Conservation (phyloP, 2,888 invertebrate genomes). For the Drosophila subquinaria region DNA sequence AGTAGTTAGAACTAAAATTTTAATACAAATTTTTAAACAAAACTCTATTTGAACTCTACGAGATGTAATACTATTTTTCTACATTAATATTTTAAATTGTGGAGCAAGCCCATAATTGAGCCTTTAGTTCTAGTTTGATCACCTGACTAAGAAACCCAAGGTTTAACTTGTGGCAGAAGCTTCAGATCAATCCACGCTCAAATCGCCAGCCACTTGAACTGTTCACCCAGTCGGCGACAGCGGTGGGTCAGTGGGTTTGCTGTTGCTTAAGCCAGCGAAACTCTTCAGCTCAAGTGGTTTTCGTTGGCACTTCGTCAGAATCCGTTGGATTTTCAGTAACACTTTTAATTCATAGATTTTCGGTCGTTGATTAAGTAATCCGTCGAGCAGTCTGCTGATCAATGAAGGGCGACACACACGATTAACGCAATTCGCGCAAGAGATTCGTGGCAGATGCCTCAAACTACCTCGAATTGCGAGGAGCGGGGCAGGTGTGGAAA, state of each 20-base stretch:
- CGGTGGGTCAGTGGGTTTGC: slow-evolving; percentile 43
- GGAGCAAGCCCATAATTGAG: slow-evolving; percentile 21
- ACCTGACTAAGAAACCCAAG: slow-evolving; percentile 4
- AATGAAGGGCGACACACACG: slow-evolving; percentile 63
- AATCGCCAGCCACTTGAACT: slow-evolving; percentile 36
- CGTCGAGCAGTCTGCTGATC: slow-evolving; percentile 45
- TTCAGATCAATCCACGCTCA: slow-evolving; percentile 9
- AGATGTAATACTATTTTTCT: too few relatives aligned
- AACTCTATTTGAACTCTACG: too few relatives aligned
- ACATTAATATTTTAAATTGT: slow-evolving; percentile 14
- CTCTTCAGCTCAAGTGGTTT: slow-evolving; percentile 50
- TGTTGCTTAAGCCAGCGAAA: slow-evolving; percentile 49
- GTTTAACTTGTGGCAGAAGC: slow-evolving; percentile 51
- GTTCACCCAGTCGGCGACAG: slow-evolving; percentile 6
- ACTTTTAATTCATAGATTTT: slow-evolving; percentile 77
- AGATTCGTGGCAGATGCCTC: slow-evolving; percentile 20
- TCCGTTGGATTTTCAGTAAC: slow-evolving; percentile 61
- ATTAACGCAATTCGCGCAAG: slow-evolving; percentile 81
- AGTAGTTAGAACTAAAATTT: too few relatives aligned
- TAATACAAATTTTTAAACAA: too few relatives aligned
- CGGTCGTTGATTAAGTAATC: slow-evolving; percentile 75
- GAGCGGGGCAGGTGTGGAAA: slow-evolving; percentile 19
- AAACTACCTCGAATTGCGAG: slow-evolving; percentile 1
- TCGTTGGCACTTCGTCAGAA: slow-evolving; percentile 43
- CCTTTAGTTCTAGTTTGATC: slow-evolving; percentile 10